Conservation (phyloP, 2,888 invertebrate species). For the Aphelenchoides bicaudatus region DNA sequence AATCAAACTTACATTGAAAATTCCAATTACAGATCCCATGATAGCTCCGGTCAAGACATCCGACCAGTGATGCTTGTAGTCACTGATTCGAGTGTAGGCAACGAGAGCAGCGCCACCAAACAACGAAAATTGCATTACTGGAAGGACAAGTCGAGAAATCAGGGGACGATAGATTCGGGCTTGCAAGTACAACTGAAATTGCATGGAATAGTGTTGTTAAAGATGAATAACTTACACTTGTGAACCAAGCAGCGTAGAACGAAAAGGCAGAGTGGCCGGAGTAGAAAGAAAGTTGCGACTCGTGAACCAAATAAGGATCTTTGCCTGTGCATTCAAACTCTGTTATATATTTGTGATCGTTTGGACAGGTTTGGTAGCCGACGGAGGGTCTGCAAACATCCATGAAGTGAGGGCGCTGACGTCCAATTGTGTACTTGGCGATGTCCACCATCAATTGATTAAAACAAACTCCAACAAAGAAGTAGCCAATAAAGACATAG, state of each 20-base stretch:
- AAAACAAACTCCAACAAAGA: conserved; percentile 60
- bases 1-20: conserved; percentile 41
- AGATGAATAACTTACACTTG: conserved; percentile 45
- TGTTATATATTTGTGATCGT: conserved; percentile 32
- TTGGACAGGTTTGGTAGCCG: conserved; percentile 38
- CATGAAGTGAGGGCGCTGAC: conserved; percentile 89
- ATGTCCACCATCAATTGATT: conserved; percentile 70
- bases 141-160: conserved; percentile 73
- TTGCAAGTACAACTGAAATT: conserved; percentile 69
- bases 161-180: conserved; percentile 76
- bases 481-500: conserved; percentile 58
- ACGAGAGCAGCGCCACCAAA: conserved; percentile 43
- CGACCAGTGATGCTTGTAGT: conserved; percentile 67
- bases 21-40: conserved; percentile 64
- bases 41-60: conserved; percentile 80
- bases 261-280: conserved; percentile 60
- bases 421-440: conserved; percentile 86
- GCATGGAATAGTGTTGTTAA: not conserved
- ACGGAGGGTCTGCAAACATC: conserved; percentile 74
- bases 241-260: conserved; percentile 60
- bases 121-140: conserved; percentile 75
- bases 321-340: conserved; percentile 40
- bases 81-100: conserved; percentile 47
- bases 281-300: conserved; percentile 58
- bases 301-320: conserved; percentile 48